Percentiles rank a stretch among this genome's conserved stretches.
These are phyloP conservation scores for Ricordea florida DNA, from an alignment of 92 coral and sea anemone genomes.

Conservation along the genomic window DNA sequence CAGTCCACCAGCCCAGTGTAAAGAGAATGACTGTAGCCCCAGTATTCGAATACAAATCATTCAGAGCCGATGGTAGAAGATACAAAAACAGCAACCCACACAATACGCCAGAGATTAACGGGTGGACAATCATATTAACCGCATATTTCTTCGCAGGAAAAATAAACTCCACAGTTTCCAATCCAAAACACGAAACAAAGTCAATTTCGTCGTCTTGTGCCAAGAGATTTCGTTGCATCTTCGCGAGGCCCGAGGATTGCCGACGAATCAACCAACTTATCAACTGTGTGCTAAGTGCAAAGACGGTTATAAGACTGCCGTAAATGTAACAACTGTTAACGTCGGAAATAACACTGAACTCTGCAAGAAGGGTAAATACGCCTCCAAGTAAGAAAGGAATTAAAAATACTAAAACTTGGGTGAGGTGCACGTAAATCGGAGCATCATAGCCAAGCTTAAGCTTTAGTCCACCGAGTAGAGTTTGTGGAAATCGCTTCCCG, in stretches of 20 bases:
- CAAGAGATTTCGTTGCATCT: conserved; percentile 70
- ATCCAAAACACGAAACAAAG: conserved; percentile 87
- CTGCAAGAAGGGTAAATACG: conserved; percentile 75
- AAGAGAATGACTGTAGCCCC: conserved; percentile 66
- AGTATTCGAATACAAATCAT: conserved; percentile 47
- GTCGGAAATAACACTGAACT: conserved; percentile 62
- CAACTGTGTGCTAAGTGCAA: conserved; percentile 57
- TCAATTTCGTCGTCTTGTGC: conserved; percentile 94
- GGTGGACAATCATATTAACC: conserved; percentile 67
- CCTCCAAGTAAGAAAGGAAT: conserved; percentile 82
- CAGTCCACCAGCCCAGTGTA: conserved; percentile 80
- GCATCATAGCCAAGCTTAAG: conserved; percentile 86
- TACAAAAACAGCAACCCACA: conserved; percentile 81
- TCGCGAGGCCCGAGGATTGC: conserved; percentile 53
- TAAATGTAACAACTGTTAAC: conserved; percentile 55
- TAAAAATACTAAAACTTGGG: conserved; percentile 81
- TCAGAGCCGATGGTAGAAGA: conserved; percentile 75
- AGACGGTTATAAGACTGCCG: conserved; percentile 66
- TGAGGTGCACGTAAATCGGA: conserved; percentile 79
- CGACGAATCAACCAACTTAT: conserved; percentile 64
- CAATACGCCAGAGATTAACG: conserved; percentile 58
- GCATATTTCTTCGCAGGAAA: conserved; percentile 76
- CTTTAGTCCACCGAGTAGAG: conserved; percentile 86
- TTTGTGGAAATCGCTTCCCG: conserved; percentile 87
- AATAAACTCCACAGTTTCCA: conserved; percentile 79